Evolutionary conservation across 2,797 vertebrate species (phyloP).

Genomic region (Rhadinocentrus ornatus): DNA sequence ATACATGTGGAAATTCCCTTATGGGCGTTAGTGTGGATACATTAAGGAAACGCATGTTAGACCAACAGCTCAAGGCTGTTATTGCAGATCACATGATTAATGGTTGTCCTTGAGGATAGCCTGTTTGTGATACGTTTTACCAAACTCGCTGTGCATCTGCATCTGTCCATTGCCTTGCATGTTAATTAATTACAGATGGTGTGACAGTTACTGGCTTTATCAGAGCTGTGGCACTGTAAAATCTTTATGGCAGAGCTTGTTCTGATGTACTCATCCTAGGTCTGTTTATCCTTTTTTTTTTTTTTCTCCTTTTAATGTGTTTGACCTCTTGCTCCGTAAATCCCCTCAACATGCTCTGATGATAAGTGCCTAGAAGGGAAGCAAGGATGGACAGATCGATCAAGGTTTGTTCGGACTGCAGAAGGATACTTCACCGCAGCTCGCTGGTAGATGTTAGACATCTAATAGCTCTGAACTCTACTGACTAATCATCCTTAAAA

Average conservation of each 20-base stretch:
- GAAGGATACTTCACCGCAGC: slow-evolving; percentile 9
- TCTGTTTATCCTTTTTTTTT: slow-evolving; percentile 36
- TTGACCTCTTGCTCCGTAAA: slow-evolving; percentile 47
- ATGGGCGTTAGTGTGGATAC: slow-evolving; percentile 20
- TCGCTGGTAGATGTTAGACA: slow-evolving; percentile 1
- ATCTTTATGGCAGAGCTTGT: slow-evolving; percentile 53
- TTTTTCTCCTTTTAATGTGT: slow-evolving; percentile 51
- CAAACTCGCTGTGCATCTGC: slow-evolving; percentile 44
- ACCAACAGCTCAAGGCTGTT: slow-evolving; percentile 58
- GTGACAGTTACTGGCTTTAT: slow-evolving; percentile 52
- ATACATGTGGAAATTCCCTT: slow-evolving; percentile 31
- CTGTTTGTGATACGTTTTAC: slow-evolving; percentile 73
- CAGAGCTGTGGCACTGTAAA: slow-evolving; percentile 33
- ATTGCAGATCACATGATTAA: slow-evolving; percentile 70
- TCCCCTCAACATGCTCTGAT: slow-evolving; percentile 27
- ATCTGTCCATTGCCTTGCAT: slow-evolving; percentile 35
- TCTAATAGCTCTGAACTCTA: slow-evolving; percentile 15
- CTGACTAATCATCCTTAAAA: slow-evolving; percentile 30
- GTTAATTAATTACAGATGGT: slow-evolving; percentile 68
- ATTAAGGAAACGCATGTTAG: slow-evolving; percentile 22
- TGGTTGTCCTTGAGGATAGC: slow-evolving; percentile 66
- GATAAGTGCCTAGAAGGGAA: slow-evolving; percentile 51
- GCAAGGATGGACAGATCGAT: slow-evolving; percentile 39
- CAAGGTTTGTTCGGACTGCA: slow-evolving; percentile 32
- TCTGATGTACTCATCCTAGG: slow-evolving; percentile 34